A percentile compares a stretch with the other conserved stretches of the same genome.
Evolutionary conservation across 2,113 vertebrate species (phyloP).

Genomic region (Ardeotis arabs): DNA sequence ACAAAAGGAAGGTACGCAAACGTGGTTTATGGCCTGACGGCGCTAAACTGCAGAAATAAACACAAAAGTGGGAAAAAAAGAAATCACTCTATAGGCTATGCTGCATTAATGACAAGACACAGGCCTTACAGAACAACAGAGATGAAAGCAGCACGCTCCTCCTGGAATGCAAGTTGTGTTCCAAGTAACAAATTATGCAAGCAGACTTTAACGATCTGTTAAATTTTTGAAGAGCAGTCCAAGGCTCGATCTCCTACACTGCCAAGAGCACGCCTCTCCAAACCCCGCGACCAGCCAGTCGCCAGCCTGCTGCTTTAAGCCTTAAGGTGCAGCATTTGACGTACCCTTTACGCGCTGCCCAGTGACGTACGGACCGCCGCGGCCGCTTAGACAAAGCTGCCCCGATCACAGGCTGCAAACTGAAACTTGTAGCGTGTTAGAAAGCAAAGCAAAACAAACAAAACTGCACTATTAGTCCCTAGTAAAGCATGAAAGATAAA

Average conservation of each 20-base stretch:
- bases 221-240: background rate
- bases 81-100: background rate
- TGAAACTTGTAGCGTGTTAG: background rate
- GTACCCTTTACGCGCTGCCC: background rate
- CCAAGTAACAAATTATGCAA: background rate
- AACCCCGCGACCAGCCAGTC: too few relatives aligned
- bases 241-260: background rate
- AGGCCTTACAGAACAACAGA: background rate
- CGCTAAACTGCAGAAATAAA: background rate
- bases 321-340: background rate
- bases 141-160: background rate
- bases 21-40: background rate
- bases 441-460: background rate
- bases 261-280: background rate
- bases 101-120: background rate
- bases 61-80: background rate
- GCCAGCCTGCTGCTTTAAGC: background rate
- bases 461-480: too few relatives aligned
- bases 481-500: background rate
- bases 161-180: background rate
- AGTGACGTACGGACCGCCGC: accelerated
- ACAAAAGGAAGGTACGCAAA: too few relatives aligned
- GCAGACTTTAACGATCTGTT: background rate
- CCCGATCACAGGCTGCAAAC: background rate
- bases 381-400: too few relatives aligned